These are phyloP conservation scores for Anoplophora glabripennis DNA, from an alignment of 1,140 invertebrate genomes.

Conservation along the genomic window DNA sequence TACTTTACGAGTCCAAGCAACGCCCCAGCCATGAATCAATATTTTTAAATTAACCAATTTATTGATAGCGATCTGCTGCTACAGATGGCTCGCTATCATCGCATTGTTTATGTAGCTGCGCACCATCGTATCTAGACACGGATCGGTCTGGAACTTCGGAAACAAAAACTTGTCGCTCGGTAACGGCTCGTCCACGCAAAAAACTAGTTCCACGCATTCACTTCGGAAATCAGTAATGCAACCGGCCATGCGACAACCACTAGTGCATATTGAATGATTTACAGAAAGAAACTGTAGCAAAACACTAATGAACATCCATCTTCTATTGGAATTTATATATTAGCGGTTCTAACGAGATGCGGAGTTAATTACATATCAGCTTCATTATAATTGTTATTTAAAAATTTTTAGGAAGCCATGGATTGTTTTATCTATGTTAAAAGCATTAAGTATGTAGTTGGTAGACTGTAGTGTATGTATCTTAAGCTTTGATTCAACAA, in stretches of 20 bases:
- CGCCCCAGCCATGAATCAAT: conserved; percentile 43
- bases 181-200: conserved; percentile 17
- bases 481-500: too few relatives aligned
- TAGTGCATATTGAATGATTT: background rate
- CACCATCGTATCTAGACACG: conserved; percentile 23
- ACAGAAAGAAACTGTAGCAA: too few relatives aligned
- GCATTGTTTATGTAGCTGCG: conserved; percentile 27
- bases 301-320: too few relatives aligned
- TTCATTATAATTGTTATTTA: too few relatives aligned
- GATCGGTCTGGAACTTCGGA: conserved; percentile 24
- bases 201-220: conserved; percentile 16
- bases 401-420: too few relatives aligned
- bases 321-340: too few relatives aligned
- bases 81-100: conserved; percentile 26
- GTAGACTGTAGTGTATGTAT: too few relatives aligned
- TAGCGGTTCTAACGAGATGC: too few relatives aligned
- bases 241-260: background rate
- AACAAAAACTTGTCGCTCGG: conserved; percentile 29
- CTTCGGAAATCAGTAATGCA: conserved; percentile 3
- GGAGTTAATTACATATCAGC: too few relatives aligned
- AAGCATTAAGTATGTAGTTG: too few relatives aligned
- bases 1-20: conserved; percentile 36
- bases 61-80: conserved; percentile 38
- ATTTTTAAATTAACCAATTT: conserved; percentile 47
- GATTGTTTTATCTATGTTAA: too few relatives aligned